Percentiles rank a stretch among this genome's conserved stretches.
Conservation (phyloP, 2,113 vertebrate genomes). For the Corynorhinus townsendii region DNA sequence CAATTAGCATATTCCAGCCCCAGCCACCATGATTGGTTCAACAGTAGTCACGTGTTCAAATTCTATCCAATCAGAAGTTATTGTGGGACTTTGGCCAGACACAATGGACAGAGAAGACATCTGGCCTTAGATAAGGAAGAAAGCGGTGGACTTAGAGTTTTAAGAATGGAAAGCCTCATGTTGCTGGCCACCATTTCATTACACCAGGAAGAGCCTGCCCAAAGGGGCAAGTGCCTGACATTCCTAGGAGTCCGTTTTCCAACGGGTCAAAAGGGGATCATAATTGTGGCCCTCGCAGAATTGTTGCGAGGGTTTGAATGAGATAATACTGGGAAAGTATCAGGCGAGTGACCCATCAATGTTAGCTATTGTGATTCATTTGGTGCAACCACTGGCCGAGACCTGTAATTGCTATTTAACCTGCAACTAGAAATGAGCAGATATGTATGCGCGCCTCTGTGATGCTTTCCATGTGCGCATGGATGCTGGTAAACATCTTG, state of each 20-base stretch:
- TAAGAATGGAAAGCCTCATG: neutral
- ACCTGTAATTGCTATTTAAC: neutral
- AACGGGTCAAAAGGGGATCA: neutral
- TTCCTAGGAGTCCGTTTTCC: neutral
- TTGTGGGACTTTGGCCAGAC: neutral
- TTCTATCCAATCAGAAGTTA: conserved; percentile 12
- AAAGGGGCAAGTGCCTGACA: neutral
- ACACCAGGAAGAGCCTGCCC: neutral
- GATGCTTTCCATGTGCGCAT: neutral
- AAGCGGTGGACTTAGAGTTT: neutral
- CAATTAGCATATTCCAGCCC: neutral
- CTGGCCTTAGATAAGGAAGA: too few species aligned
- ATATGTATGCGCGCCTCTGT: neutral
- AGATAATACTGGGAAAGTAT: neutral
- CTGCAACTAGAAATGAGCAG: neutral
- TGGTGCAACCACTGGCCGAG: neutral
- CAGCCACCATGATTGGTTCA: neutral
- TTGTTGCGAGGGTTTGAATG: neutral
- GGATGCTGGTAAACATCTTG: neutral
- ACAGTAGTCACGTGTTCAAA: neutral
- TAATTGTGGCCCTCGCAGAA: neutral
- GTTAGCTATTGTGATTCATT: neutral
- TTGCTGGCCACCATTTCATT: neutral
- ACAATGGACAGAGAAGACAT: neutral
- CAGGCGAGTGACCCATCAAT: neutral